Evolutionary conservation across 2,888 invertebrate species (phyloP), one percentile per base, ranked within the genome.

Genomic region (Carcina quercana): DNA sequence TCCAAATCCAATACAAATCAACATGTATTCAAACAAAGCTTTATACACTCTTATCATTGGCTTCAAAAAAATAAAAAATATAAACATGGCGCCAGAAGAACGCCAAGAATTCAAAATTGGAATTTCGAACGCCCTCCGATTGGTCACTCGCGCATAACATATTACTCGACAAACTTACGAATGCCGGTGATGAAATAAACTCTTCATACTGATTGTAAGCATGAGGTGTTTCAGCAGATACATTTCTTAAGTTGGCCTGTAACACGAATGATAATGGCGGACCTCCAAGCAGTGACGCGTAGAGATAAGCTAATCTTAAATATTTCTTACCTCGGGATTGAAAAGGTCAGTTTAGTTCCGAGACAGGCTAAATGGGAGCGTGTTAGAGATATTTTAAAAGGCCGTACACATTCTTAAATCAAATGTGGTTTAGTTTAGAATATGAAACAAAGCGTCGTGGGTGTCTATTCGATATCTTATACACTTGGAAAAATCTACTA

Each of bases 1-100:
- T n/a, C n/a, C n/a, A n/a, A n/a, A n/a, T n/a, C n/a, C n/a, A n/a
- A n/a, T n/a, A n/a, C n/a, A n/a, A n/a, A n/a, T n/a, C n/a, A n/a
- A n/a, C n/a, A n/a, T n/a, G n/a, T n/a, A n/a, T n/a, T n/a, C n/a
- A n/a, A n/a, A n/a, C n/a, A n/a, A n/a, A n/a, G n/a, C n/a, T n/a
- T n/a, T n/a, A n/a, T n/a, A n/a, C n/a, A n/a, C n/a, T n/a, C n/a
- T n/a, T 25, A 25, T 19, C 24, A 25, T 2, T 11, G 7, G 34
- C 20, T 41, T 41, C 37, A 45, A 48, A 47, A 49, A 48, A 40
- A 36, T 42, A 45, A 47, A 46, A 45, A 38, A 48, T 5, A 5
- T 17, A 17, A 27, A 42, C 45, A 49, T 50, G 53, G 57, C 55
- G 57, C 53, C 52, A 28, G 32, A 34, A 36, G 48, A 45, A 47